Evolutionary conservation across 2,797 vertebrate genomes (phyloP).

Genomic region (Eurystomus glaucurus): DNA sequence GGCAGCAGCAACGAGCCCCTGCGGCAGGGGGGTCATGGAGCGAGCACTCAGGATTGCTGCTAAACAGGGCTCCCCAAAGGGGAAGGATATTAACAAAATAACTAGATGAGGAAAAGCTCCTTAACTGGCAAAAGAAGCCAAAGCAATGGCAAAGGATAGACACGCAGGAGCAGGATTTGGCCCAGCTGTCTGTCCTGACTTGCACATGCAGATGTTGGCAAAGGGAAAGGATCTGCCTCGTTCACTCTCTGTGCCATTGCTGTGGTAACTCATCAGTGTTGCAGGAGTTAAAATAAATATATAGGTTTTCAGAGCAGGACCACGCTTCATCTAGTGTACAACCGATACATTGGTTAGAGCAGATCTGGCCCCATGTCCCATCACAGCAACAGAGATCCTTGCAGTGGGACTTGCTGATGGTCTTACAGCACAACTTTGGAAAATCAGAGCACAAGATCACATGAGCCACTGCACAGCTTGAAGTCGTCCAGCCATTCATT

Average conservation of each 20-base stretch:
- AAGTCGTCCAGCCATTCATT: background rate
- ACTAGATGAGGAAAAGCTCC: background rate
- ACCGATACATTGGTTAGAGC: rapidly evolving
- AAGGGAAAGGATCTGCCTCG: background rate
- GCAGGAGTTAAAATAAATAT: background rate
- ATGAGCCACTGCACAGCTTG: background rate
- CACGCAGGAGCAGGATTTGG: background rate
- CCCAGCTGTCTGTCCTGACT: background rate
- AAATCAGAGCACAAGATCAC: background rate
- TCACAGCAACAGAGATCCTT: background rate
- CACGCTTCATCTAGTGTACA: background rate
- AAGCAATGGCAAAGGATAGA: background rate
- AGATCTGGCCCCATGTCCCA: background rate
- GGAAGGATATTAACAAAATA: background rate
- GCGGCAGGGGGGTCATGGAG: rapidly evolving
- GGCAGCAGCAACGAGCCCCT: background rate
- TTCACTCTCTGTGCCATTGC: background rate
- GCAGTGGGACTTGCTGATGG: background rate
- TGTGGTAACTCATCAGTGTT: background rate
- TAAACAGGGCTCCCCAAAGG: background rate
- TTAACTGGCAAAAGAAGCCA: background rate
- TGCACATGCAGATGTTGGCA: background rate
- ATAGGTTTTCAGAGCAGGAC: background rate
- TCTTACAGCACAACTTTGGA: background rate
- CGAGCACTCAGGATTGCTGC: background rate